These are phyloP conservation scores for Botrylloides violaceus DNA, from an alignment of 23 tunicate species.

Conservation along the genomic window DNA sequence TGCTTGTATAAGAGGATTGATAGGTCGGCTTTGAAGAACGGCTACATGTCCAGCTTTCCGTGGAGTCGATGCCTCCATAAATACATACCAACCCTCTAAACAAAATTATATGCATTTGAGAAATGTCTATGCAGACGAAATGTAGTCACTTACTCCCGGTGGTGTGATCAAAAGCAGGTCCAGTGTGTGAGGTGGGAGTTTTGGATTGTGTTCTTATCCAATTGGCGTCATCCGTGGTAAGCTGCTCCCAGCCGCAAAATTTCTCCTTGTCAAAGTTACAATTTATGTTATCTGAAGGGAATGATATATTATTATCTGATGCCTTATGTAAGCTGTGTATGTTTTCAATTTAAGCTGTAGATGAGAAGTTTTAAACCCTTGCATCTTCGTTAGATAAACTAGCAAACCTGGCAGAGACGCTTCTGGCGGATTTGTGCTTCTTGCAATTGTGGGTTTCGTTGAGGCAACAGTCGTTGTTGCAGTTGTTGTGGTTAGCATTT, in stretches of 20 bases:
- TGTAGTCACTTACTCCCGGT: conserved; percentile 33
- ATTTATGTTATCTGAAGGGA: conserved; percentile 30
- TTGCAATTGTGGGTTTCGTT: not conserved
- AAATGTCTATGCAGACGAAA: not conserved
- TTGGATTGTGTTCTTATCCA: conserved; percentile 48
- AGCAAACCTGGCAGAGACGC: no score
- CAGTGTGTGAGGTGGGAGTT: conserved; percentile 52
- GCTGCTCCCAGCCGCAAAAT: conserved; percentile 59
- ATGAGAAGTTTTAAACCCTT: no score
- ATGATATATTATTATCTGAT: no score
- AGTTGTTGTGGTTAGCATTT: conserved; percentile 1
- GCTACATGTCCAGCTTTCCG: conserved; percentile 38
- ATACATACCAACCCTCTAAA: conserved; percentile 78
- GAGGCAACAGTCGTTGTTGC: conserved; percentile 2
- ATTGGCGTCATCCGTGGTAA: conserved; percentile 31
- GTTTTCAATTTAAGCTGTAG: no score
- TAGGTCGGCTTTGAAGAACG: conserved; percentile 41
- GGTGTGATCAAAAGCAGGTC: conserved; percentile 80
- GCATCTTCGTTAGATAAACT: no score
- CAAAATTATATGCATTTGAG: not conserved
- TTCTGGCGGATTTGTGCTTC: no score
- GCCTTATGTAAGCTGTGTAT: no score
- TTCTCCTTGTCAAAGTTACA: conserved; percentile 54
- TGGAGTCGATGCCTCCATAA: conserved; percentile 78
- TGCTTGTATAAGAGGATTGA: conserved; percentile 17